phyloP scores from a whole-genome alignment of 2,888 invertebrate genomes.

The Philonicus albiceps region DNA sequence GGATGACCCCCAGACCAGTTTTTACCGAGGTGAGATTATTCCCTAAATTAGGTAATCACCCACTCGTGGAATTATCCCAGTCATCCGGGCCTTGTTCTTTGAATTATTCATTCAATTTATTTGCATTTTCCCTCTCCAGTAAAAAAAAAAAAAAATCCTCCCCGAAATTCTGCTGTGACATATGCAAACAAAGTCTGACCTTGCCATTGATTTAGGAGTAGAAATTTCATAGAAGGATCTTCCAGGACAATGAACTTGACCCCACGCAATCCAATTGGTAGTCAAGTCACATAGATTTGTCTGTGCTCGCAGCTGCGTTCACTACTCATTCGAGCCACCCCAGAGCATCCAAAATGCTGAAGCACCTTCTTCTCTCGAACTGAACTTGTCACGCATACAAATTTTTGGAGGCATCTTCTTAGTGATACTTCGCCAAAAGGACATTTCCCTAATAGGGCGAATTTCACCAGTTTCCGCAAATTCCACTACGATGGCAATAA shows the following conservation, averaged over 20 bases:
- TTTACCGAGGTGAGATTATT: not conserved
- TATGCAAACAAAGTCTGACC: constrained; percentile 3
- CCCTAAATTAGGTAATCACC: not conserved
- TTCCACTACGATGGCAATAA: constrained; percentile 14
- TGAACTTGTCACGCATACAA: constrained; percentile 24
- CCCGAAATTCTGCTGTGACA: not conserved
- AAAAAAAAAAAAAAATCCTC: not conserved
- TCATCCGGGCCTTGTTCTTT: not conserved
- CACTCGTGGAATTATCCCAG: not conserved
- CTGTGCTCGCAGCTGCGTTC: not conserved
- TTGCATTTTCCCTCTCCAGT: not conserved
- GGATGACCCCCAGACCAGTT: not conserved
- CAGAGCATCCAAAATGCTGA: not conserved
- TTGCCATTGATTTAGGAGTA: constrained; percentile 10
- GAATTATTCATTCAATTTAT: not conserved
- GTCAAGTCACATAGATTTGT: constrained; percentile 11
- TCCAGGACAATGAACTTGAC: constrained; percentile 32
- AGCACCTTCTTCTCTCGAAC: not conserved
- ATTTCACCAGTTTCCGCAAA: not conserved
- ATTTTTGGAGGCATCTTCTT: not conserved
- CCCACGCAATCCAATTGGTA: constrained; percentile 3
- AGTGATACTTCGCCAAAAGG: not conserved
- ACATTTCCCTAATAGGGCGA: not conserved
- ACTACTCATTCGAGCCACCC: not conserved
- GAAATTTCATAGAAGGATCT: not conserved